A percentile compares a stretch with the other conserved stretches of the same genome.
These are phyloP conservation scores for Drosophila kepulauana DNA, from an alignment of 1,140 invertebrate genomes.

Conservation along the genomic window DNA sequence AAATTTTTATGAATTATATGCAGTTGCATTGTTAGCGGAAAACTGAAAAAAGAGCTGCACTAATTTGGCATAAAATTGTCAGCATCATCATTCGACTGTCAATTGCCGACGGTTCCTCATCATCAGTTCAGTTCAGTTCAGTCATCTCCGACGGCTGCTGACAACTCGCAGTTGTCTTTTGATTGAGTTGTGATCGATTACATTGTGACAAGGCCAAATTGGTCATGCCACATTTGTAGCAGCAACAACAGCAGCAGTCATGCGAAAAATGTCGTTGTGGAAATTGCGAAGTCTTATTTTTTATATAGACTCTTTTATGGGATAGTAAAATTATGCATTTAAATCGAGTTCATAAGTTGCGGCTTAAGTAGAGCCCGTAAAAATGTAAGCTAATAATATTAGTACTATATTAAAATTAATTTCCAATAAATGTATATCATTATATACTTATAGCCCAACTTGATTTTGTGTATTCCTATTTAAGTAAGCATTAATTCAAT, in stretches of 20 bases:
- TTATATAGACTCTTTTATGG: background rate
- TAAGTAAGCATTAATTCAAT: too few species aligned
- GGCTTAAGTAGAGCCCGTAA: too few species aligned
- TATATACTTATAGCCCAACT: too few species aligned
- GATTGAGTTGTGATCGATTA: constrained; percentile 84
- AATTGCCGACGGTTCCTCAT: constrained; percentile 26
- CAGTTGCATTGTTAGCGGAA: constrained; percentile 17
- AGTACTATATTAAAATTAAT: too few species aligned
- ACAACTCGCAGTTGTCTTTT: constrained; percentile 53
- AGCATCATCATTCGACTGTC: constrained; percentile 37
- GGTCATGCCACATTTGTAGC: constrained; percentile 61
- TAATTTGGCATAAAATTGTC: constrained; percentile 79
- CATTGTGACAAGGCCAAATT: constrained; percentile 79
- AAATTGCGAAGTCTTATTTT: constrained; percentile 23
- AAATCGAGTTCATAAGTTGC: background rate
- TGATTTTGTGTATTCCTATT: too few species aligned
- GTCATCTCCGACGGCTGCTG: constrained; percentile 30
- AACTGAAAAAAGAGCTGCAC: constrained; percentile 67
- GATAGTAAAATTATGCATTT: background rate
- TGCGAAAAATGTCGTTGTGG: constrained; percentile 44
- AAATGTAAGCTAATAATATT: too few species aligned
- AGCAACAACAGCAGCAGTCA: constrained; percentile 13
- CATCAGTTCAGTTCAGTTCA: too few species aligned
- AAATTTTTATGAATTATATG: constrained; percentile 80
- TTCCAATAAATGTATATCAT: too few species aligned